Evolutionary conservation across 1,140 invertebrate species (phyloP), one percentile per base, ranked within the genome.

Genomic region (Calliphora vicina): DNA sequence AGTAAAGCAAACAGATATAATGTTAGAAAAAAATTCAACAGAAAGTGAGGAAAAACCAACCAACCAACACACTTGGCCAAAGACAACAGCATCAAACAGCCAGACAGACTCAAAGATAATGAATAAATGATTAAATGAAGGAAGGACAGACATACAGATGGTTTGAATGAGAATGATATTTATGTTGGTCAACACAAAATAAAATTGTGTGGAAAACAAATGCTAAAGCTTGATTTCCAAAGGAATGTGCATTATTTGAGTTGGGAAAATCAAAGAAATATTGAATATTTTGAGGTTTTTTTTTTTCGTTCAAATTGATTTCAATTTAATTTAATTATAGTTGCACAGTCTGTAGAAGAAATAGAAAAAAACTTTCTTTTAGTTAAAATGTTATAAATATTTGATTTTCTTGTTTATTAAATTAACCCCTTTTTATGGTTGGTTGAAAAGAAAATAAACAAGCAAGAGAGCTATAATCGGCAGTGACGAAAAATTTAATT

Each of bases 301-400:
- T 61, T 61, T 10, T 67, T 67, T 23, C 2, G 61, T 67, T 20
- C 9, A 67, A 67, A 67, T 67, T 67, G 61, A 23, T 67, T 67
- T 67, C 61, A 67, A 67, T 67, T 67, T 67, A 67, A 67, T 67
- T 67, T 67, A 67, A 67, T 67, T 67, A 25, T 23, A 57, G 50
- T n/a, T 17, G 15, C n/a, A n/a, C 2, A 57, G 50, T 2, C 50
- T n/a, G n/a, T n/a, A n/a, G n/a, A n/a, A 6, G 61, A 20, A 23
- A 67, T 23, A 67, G 12, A 67, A 23, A 67, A 23, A 9, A 20
- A 67, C 61, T 67, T 67, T 67, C 61, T 5, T 67, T 57, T n/a
- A 25, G 6, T 67, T 67, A 23, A 23, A 67, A 23, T 25, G 12
- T 25, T 25, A 67, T 20, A 67, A 67, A 67, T 67, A 67, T 67